Evolutionary conservation across 2,888 invertebrate species (phyloP).

Genomic region (Aleiodes alternator): DNA sequence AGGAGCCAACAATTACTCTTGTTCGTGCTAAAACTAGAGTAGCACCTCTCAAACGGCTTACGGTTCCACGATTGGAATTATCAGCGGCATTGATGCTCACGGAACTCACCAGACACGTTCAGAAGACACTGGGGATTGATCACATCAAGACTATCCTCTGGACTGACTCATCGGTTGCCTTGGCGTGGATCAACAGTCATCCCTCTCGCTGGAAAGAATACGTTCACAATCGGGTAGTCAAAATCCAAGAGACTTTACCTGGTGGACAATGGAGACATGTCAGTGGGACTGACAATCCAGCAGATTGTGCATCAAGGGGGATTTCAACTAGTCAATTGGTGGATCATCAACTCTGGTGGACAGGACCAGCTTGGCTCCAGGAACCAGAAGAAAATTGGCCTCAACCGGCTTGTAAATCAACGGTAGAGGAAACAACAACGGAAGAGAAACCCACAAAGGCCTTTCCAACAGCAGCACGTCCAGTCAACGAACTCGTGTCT

Average conservation of each 20-base stretch:
- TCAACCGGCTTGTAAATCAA: not conserved
- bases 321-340: not conserved
- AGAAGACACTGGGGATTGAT: not conserved
- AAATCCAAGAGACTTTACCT: conserved; percentile 49
- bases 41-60: too few species aligned
- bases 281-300: conserved; percentile 47
- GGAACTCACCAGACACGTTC: conserved; percentile 16
- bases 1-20: not conserved
- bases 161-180: conserved; percentile 50
- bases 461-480: not conserved
- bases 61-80: too few species aligned
- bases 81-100: too few species aligned
- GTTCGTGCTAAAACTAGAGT: conserved; percentile 5
- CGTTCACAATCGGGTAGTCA: conserved; percentile 49
- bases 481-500: too few species aligned
- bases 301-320: conserved; percentile 6
- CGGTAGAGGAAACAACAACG: not conserved
- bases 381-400: not conserved
- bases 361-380: not conserved
- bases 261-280: conserved; percentile 38
- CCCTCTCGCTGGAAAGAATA: conserved; percentile 55
- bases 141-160: conserved; percentile 39
- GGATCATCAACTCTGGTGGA: conserved; percentile 1
- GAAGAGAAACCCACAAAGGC: not conserved
- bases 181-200: conserved; percentile 48